Base-by-base conservation (phyloP, 2,888 invertebrate genomes). In the Beris chalybata region DNA sequence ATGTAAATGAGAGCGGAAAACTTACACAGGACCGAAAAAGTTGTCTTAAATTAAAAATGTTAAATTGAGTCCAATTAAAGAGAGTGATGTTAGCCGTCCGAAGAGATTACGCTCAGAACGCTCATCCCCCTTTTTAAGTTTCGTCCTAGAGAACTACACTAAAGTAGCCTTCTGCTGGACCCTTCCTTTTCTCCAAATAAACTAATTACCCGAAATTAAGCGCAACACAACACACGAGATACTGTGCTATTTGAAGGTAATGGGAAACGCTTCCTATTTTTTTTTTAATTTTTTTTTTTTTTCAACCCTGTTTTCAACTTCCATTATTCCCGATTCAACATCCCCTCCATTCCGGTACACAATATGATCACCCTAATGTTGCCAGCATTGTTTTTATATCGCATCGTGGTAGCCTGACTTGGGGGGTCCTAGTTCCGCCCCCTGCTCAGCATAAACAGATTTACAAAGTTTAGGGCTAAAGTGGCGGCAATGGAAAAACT, bases 21-120 rank as follows among this genome's bases (percentile, higher is more conserved):
- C 11, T 22, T 44, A 13, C n/a, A 13, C 22, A 7, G 32, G 0
- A 9, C n/a, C 13, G 64, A 64, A 48, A 56, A 64, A 56, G 29
- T 57, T 65, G 57, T 32, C 48, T 70, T 70, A 70, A 70, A 70
- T 70, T 70, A 70, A 68, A 70, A 70, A 70, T 67, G 68, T 67
- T 70, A 68, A 68, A 70, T 70, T 68, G 68, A 31, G 65, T 52
- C 47, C 57, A 70, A 70, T 70, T 70, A 70, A 70, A 68, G 61
- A 68, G 68, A 68, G 68, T 67, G 68, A 70, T 70, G 68, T 68
- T 66, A 65, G 66, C 57, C 66, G 64, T 63, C 63, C 65, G 56
- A 59, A 64, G 59, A 67, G 65, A 68, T 70, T 68, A 68, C 59
- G 47, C 59, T 59, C n/a, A 55, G 45, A 38, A 63, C 53, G 52